Evolutionary conservation across 2,888 invertebrate species (phyloP).

Genomic region (Liopterus haemorrhoidalis): DNA sequence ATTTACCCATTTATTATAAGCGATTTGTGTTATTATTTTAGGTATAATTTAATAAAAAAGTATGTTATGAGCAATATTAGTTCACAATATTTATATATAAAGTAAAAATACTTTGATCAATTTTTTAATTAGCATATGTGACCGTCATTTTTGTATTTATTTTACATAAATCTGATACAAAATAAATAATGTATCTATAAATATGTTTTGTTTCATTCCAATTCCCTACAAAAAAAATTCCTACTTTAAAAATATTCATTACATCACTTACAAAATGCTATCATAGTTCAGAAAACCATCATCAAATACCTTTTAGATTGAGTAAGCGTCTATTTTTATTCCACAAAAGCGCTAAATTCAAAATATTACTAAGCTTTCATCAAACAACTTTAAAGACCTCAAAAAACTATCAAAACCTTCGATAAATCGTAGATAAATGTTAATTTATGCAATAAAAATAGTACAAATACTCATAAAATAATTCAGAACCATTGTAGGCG

Average conservation of each 20-base stretch:
- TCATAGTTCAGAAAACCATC: too few species aligned
- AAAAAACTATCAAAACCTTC: too few species aligned
- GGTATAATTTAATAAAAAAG: slow-evolving; percentile 40
- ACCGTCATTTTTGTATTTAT: slow-evolving; percentile 25
- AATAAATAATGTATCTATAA: slow-evolving; percentile 21
- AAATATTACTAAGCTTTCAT: too few species aligned
- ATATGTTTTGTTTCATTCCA: not conserved
- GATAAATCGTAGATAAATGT: too few species aligned
- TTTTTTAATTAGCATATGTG: slow-evolving; percentile 22
- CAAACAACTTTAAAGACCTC: too few species aligned
- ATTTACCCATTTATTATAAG: slow-evolving; percentile 40
- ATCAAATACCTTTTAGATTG: too few species aligned
- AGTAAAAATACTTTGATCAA: slow-evolving; percentile 25
- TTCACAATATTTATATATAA: slow-evolving; percentile 21
- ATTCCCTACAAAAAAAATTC: not conserved
- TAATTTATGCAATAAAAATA: too few species aligned
- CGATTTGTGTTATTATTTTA: slow-evolving; percentile 48
- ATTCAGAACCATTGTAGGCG: too few species aligned
- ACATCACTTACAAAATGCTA: not conserved
- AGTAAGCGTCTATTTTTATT: too few species aligned
- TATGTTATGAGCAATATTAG: slow-evolving; percentile 26
- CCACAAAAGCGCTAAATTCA: too few species aligned
- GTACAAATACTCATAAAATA: too few species aligned
- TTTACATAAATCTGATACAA: slow-evolving; percentile 22
- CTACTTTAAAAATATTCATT: not conserved